Base-by-base conservation (phyloP, 2,113 vertebrate species). In the Hystrix brachyura region DNA sequence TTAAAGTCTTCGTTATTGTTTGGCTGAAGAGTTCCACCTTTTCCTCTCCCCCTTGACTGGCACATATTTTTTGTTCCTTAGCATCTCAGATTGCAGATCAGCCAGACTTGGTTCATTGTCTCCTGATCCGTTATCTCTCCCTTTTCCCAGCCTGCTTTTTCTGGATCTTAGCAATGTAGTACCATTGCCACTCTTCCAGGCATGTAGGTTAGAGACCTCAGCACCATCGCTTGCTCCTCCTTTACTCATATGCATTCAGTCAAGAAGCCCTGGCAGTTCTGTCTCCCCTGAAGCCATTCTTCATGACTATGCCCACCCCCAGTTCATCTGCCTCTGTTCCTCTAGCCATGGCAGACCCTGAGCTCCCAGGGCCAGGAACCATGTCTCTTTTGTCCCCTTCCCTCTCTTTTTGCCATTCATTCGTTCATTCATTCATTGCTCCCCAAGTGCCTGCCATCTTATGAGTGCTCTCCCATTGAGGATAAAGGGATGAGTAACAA, bases 1-100 rank as follows among this genome's bases (percentile, higher is more conserved):
- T 80, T 65, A 32, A 72, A 90, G 67, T 83, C 83, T 87, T 93
- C 83, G n/a, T 80, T 64, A 53, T 53, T 34, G n/a, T 83, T 71
- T 60, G 62, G 25, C 83, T 38, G 53, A 65, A 87, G 82, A 60
- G 11, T 76, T 29, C 53, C 59, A 7, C 62, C 46, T 62, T 91
- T 95, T 82, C 34, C 55, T 96, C 51, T 90, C 18, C 10, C 4
- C n/a, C 15, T 65, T 62, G 32, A 34, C 84, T 89, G 43, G 17
- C 74, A 76, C 4, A 72, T 23, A 17, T 43, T 65, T 38, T 48
- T 91, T 69, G 76, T 69, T 57, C 59, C 21, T 23, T 80, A 32
- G 64, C 17, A 62, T n/a, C 38, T 60, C 48, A 48, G 15, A 78
- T 79, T 94, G 51, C 38, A 76, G 4, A 81, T 64, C 46, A 57